Conservation (phyloP, 2,113 vertebrate genomes). For the Oceanodroma tethys region DNA sequence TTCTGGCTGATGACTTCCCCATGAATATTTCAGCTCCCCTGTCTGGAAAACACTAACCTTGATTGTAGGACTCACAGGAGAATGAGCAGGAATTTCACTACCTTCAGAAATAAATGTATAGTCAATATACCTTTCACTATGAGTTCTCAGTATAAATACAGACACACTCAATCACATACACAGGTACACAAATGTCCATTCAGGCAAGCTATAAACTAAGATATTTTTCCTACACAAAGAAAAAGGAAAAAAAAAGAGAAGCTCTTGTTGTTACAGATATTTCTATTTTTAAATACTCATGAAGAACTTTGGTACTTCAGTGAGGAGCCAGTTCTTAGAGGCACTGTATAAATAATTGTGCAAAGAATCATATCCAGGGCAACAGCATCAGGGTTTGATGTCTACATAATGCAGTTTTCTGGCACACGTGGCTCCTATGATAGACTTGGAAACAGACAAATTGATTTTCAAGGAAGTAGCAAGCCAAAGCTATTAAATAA, state of each 20-base stretch:
- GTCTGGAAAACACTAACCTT: background rate
- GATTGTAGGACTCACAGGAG: background rate
- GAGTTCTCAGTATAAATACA: background rate
- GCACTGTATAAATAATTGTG: background rate
- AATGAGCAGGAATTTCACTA: background rate
- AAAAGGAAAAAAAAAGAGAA: background rate
- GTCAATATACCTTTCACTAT: background rate
- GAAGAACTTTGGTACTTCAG: background rate
- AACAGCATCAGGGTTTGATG: background rate
- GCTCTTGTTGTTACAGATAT: background rate
- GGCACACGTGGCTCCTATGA: background rate
- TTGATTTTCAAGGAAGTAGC: background rate
- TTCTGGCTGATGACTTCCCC: background rate
- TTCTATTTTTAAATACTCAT: background rate
- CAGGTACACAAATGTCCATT: background rate
- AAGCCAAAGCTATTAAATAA: constrained; percentile 28
- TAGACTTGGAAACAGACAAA: background rate
- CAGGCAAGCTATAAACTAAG: background rate
- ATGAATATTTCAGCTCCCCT: background rate
- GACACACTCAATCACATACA: background rate
- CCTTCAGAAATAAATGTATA: background rate
- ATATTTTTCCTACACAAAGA: background rate
- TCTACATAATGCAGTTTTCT: background rate
- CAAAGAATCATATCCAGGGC: background rate
- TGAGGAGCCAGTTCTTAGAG: background rate